Evolutionary conservation across 2,888 invertebrate species (phyloP).

Genomic region (Hesperia comma): DNA sequence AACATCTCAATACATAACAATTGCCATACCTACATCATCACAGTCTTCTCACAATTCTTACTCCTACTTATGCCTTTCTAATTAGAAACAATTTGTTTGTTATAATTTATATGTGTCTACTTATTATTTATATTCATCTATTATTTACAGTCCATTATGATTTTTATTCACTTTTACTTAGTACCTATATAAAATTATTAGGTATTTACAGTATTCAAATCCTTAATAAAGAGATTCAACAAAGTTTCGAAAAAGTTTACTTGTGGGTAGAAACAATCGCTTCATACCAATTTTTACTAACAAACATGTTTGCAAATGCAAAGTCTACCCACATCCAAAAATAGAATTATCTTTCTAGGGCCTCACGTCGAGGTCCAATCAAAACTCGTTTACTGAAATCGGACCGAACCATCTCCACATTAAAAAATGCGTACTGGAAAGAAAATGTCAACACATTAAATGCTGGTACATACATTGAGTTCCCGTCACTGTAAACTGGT

Average conservation of each 20-base stretch:
- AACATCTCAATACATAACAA: constrained; percentile 61
- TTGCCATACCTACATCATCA: constrained; percentile 74
- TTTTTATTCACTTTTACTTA: background rate
- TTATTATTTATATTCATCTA: constrained; percentile 26
- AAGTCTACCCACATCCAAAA: background rate
- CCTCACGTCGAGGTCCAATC: background rate
- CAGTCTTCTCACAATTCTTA: constrained; percentile 78
- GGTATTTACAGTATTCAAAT: constrained; percentile 15
- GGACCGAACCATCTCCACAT: background rate
- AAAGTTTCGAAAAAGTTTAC: background rate
- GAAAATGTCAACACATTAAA: background rate
- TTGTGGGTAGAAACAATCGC: background rate
- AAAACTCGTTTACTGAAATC: background rate
- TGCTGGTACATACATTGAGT: too few species aligned
- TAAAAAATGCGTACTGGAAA: background rate
- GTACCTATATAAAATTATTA: background rate
- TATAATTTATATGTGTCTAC: constrained; percentile 16
- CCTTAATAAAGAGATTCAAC: background rate
- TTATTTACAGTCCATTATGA: constrained; percentile 33
- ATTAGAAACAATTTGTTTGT: constrained; percentile 34
- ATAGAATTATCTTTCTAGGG: background rate
- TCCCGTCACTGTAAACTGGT: too few species aligned
- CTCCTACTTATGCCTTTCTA: constrained; percentile 52
- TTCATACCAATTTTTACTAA: background rate
- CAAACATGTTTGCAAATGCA: background rate